Conservation (phyloP, 2,888 invertebrate genomes). For the Gasteruption jaculator region DNA sequence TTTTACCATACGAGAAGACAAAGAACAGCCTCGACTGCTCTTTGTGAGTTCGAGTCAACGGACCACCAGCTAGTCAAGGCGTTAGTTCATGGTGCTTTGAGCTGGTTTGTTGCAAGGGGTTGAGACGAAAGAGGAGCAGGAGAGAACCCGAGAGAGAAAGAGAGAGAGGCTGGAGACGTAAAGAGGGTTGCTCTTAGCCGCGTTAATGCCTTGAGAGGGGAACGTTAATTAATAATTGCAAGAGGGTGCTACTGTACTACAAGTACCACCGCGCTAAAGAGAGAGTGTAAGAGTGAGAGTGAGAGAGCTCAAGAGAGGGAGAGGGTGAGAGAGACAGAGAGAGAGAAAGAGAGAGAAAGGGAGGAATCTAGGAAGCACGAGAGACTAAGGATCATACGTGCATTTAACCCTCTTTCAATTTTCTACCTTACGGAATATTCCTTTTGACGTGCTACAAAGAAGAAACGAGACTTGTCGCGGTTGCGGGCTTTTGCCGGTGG, state of each 20-base stretch:
- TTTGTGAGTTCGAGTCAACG: no score
- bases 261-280: no score
- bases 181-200: constrained; percentile 44
- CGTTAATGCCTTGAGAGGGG: constrained; percentile 50
- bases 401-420: no score
- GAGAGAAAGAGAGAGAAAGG: constrained; percentile 5
- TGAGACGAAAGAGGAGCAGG: constrained; percentile 23
- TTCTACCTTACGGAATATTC: no score
- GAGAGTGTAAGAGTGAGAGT: constrained; percentile 2
- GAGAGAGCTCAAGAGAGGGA: constrained; percentile 18
- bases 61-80: constrained; percentile 37
- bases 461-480: no score
- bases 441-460: no score
- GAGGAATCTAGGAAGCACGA: no score
- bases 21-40: no score
- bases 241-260: constrained; percentile 39
- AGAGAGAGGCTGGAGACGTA: constrained; percentile 24
- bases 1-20: no score
- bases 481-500: no score
- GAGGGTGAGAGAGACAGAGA: constrained; percentile 18
- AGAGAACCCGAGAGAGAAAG: constrained; percentile 22
- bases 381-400: no score
- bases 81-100: constrained; percentile 47
- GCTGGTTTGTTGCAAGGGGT: constrained; percentile 36
- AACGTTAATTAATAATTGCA: constrained; percentile 52